These are phyloP conservation scores for Halichondria panicea DNA, from an alignment of 37 sponge, comb jelly and placozoan species.

Conservation along the genomic window DNA sequence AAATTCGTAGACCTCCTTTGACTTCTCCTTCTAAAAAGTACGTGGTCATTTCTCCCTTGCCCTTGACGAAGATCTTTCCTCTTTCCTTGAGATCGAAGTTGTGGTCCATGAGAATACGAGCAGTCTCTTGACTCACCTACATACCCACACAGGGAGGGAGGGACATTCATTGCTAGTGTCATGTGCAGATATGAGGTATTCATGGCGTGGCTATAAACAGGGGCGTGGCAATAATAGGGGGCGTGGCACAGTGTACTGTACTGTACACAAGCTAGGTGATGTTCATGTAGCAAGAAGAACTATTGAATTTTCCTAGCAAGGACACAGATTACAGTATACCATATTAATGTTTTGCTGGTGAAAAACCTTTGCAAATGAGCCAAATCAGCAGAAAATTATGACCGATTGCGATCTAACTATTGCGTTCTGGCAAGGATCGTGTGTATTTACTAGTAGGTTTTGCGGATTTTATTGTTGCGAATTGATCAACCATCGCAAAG, in stretches of 20 bases:
- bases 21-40: constrained; percentile 41
- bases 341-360: no score
- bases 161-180: neutral
- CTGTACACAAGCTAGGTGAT: neutral
- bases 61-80: constrained; percentile 65
- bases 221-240: neutral
- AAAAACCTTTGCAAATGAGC: no score
- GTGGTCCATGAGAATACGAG: constrained; percentile 13
- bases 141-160: neutral
- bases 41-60: constrained; percentile 71
- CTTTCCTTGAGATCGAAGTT: constrained; percentile 52
- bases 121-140: constrained; percentile 63
- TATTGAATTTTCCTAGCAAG: no score
- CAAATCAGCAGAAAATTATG: no score
- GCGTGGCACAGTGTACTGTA: neutral
- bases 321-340: no score
- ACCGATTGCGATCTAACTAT: no score
- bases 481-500: neutral
- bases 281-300: no score
- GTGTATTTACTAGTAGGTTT: no score
- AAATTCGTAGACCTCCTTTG: neutral
- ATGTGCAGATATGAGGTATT: neutral
- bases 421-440: no score
- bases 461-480: no score
- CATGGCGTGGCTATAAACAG: neutral